Conservation (phyloP, 2,888 invertebrate genomes). For the Lingula anatina region DNA sequence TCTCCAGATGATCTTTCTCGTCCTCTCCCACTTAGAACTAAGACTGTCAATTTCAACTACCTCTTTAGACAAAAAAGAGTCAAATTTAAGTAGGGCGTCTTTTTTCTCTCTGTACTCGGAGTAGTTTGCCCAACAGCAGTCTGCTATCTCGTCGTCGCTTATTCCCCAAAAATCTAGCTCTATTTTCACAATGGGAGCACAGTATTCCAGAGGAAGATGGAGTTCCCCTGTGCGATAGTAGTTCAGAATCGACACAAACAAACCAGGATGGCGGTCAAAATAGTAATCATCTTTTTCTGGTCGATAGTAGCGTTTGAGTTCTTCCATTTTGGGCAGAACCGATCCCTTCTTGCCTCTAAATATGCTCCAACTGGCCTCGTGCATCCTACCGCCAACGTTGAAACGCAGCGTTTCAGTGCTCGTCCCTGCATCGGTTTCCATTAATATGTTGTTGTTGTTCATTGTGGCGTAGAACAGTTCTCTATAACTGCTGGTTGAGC, state of each 20-base stretch:
- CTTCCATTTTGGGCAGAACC: slow-evolving; percentile 25
- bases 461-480: no score
- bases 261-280: slow-evolving; percentile 41
- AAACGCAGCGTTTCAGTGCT: no score
- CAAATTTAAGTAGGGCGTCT: no score
- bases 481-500: no score
- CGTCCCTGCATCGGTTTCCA: no score
- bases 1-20: no score
- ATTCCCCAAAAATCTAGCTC: slow-evolving; percentile 47
- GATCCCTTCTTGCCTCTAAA: slow-evolving; percentile 24
- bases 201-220: slow-evolving; percentile 39
- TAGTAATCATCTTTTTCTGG: slow-evolving; percentile 32
- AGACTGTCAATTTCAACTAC: no score
- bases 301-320: slow-evolving; percentile 27
- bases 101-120: no score
- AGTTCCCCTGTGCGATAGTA: slow-evolving; percentile 41
- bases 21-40: no score
- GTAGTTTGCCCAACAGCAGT: slow-evolving; percentile 47
- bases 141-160: slow-evolving; percentile 41
- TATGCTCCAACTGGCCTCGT: slow-evolving; percentile 35
- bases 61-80: no score
- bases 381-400: slow-evolving; percentile 36
- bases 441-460: no score
- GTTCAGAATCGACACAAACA: slow-evolving; percentile 38
- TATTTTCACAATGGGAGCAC: slow-evolving; percentile 38